Evolutionary conservation across 37 sponge, comb jelly and placozoan species (phyloP).

Genomic region (Spongilla lacustris): DNA sequence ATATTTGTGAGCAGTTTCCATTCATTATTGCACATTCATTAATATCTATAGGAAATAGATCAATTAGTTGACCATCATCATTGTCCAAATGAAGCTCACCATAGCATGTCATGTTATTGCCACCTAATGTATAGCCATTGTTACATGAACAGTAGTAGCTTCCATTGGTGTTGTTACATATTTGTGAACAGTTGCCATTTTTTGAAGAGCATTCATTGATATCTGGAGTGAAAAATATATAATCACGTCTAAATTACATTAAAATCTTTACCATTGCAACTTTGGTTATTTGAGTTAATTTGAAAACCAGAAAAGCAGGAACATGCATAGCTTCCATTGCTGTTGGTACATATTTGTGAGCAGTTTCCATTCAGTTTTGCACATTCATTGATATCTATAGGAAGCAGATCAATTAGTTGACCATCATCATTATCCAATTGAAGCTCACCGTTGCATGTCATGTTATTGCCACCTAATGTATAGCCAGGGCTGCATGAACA

Average conservation of each 20-base stretch:
- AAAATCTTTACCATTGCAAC: no score
- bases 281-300: no score
- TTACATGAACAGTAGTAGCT: background rate
- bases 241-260: background rate
- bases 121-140: background rate
- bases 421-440: background rate
- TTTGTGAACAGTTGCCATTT: background rate
- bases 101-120: background rate
- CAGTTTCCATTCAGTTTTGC: background rate
- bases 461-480: background rate
- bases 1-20: no score
- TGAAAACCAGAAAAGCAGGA: background rate
- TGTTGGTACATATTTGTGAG: background rate
- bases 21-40: no score
- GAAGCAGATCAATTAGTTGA: background rate
- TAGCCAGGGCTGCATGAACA: background rate
- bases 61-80: background rate
- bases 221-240: background rate
- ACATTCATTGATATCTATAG: background rate
- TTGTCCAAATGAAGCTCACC: background rate
- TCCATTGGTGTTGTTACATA: conserved; percentile 5
- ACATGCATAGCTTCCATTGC: background rate
- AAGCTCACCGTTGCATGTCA: background rate
- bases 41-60: no score
- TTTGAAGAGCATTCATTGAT: background rate